Base-by-base conservation (phyloP, 2,113 vertebrate genomes). In the Mus pahari region DNA sequence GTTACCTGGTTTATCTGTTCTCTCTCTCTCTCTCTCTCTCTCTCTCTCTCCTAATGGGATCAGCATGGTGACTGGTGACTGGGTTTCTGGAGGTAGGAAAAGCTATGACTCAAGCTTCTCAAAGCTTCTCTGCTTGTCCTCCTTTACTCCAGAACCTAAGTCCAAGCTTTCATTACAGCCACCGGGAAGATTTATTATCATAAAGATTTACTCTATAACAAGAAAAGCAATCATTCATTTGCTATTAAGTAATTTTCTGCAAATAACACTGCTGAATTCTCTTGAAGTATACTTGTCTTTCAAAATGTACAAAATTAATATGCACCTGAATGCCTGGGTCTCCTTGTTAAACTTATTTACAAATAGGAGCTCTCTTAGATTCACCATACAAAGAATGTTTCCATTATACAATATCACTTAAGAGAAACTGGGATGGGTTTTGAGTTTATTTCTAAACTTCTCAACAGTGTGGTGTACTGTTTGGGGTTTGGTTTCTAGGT, bases 181-280 rank as follows among this genome's bases (percentile, higher is more conserved):
- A 81, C 66, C 71, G 2, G 58, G 50, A 90, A 89, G 91, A 94
- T 89, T 96, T 92, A 95, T 91, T 86, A 91, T 36, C 71, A 94
- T 92, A 96, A 89, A 79, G 74, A 97, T 89, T 93, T 91, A 94
- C 48, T 95, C 86, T 70, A 60, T 86, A 88, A 92, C 89, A 89
- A 83, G 48, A 45, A 39, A 94, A 91, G 79, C n/a, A 87, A 92
- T 91, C 75, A 93, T 94, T 96, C 79, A 97, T 92, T 94, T 92
- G 83, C 86, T 92, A 94, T 95, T 96, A 96, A 94, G 71, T 94
- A 92, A 91, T 95, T 95, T 95, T 96, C 95, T 90, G 42, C 42
- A 55, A 89, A 79, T 58, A 89, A 50, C 20, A 55, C 36, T 64
- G 50, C 42, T 87, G 83, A 83, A 96, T 95, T 95, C 66, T 94